Evolutionary conservation across 92 coral and sea anemone species (phyloP).

Genomic region (Epizoanthus illoricatus): DNA sequence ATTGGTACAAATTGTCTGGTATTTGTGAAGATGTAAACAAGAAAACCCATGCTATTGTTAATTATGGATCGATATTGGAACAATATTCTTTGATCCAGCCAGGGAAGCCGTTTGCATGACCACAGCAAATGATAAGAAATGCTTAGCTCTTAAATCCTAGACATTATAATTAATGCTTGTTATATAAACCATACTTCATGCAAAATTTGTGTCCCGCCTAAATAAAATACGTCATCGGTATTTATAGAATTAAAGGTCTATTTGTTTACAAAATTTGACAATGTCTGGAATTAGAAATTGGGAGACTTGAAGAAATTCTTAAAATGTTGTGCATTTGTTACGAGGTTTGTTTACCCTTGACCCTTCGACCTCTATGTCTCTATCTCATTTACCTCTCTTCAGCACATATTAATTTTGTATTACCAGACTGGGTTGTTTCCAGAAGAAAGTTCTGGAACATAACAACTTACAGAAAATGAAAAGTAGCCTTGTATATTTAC

Average conservation of each 20-base stretch:
- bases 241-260: slow-evolving; percentile 23
- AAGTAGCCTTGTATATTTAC: too few relatives aligned
- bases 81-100: neutral
- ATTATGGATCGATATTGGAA: neutral
- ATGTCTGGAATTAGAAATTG: slow-evolving; percentile 16
- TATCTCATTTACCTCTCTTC: neutral
- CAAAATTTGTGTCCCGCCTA: neutral
- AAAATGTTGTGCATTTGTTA: slow-evolving; percentile 22
- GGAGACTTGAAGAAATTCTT: slow-evolving; percentile 6
- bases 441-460: slow-evolving; percentile 1
- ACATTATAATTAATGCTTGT: neutral
- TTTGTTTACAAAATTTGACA: neutral
- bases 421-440: neutral
- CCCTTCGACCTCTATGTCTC: slow-evolving; percentile 12
- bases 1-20: neutral
- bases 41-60: neutral
- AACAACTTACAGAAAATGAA: neutral
- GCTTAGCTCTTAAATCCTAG: neutral
- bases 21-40: slow-evolving; percentile 9
- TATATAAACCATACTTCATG: neutral
- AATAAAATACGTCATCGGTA: slow-evolving; percentile 20
- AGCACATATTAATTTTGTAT: neutral
- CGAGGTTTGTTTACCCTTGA: slow-evolving; percentile 7
- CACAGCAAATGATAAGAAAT: neutral
- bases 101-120: neutral